Percentiles rank a stretch among this genome's conserved stretches.
phyloP scores from a whole-genome alignment of 2,113 vertebrate genomes.

The Grus americana region DNA sequence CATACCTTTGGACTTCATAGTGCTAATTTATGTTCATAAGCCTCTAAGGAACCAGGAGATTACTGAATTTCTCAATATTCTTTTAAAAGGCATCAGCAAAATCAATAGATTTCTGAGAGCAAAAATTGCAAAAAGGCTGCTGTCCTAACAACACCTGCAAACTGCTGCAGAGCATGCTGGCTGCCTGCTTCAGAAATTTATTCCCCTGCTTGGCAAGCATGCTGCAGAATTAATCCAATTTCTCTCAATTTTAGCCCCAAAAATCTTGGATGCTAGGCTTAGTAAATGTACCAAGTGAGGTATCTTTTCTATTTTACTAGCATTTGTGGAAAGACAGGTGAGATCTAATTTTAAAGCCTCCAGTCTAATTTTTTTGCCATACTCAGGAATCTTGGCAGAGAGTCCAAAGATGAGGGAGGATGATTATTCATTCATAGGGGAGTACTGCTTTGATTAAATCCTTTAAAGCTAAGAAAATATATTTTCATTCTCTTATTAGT shows the following conservation, averaged over 20 bases:
- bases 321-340: constrained; percentile 1
- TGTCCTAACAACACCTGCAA: neutral
- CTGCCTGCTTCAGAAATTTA: neutral
- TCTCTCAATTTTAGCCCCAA: neutral
- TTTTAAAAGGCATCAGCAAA: neutral
- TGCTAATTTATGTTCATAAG: neutral
- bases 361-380: neutral
- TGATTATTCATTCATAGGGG: neutral
- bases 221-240: neutral
- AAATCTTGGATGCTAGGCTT: neutral
- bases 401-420: neutral
- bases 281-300: neutral
- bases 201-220: neutral
- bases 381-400: neutral
- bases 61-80: neutral
- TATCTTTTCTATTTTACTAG: neutral
- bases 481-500: neutral
- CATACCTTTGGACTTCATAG: neutral
- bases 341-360: constrained; percentile 8
- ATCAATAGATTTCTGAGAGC: neutral
- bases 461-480: neutral
- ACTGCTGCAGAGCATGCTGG: neutral
- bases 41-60: neutral
- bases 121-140: neutral
- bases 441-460: neutral